These are phyloP conservation scores for Anthrax anthrax DNA, from an alignment of 2,888 invertebrate species.

Conservation along the genomic window DNA sequence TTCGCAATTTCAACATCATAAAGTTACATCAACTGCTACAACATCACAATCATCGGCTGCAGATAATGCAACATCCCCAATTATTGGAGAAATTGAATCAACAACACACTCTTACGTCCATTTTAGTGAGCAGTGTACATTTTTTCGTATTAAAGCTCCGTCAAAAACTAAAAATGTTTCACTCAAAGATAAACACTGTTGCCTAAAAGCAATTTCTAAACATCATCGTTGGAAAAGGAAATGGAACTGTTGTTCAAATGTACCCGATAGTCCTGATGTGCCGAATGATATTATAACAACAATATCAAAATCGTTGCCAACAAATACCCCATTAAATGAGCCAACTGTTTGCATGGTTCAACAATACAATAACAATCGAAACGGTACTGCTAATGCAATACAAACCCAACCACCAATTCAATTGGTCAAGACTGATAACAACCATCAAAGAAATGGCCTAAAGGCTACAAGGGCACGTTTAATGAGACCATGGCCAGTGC, in stretches of 20 bases:
- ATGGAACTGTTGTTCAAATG: constrained; percentile 45
- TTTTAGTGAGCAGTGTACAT: constrained; percentile 32
- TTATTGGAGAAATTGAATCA: constrained; percentile 21
- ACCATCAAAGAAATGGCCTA: constrained; percentile 1
- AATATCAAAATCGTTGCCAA: constrained; percentile 16
- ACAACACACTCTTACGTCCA: constrained; percentile 20
- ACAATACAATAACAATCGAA: neutral
- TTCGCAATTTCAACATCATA: constrained; percentile 25
- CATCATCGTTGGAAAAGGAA: constrained; percentile 37
- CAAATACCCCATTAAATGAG: constrained; percentile 12
- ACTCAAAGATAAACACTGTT: constrained; percentile 19
- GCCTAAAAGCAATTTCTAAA: constrained; percentile 30
- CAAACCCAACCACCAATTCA: constrained; percentile 2
- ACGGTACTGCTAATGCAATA: constrained; percentile 8
- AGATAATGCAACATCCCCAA: constrained; percentile 20
- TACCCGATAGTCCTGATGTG: constrained; percentile 44
- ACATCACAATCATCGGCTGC: constrained; percentile 19
- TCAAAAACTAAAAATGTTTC: constrained; percentile 14
- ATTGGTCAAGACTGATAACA: neutral
- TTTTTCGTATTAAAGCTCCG: constrained; percentile 28
- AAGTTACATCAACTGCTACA: constrained; percentile 13
- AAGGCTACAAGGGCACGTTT: constrained; percentile 13
- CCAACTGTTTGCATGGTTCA: constrained; percentile 4
- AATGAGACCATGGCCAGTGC: constrained; percentile 24
- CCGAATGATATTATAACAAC: constrained; percentile 36